A percentile compares a stretch with the other conserved stretches of the same genome.
Conservation (phyloP, 2,797 vertebrate genomes). For the Pantherophis vulpinus region DNA sequence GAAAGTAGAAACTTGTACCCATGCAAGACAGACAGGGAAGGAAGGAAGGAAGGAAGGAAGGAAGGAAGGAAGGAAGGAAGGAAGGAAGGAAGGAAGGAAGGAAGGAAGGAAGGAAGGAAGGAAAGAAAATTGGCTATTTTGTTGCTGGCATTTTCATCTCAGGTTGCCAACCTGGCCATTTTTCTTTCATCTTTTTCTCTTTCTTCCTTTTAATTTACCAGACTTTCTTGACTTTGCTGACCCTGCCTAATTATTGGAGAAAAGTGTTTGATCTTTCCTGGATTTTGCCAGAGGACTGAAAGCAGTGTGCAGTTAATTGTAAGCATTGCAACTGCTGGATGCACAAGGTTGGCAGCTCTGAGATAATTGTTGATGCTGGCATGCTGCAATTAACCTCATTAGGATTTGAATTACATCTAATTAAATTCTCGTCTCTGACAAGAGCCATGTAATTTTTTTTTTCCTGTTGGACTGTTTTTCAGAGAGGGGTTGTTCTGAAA, state of each 20-base stretch:
- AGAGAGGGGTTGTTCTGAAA: conserved; percentile 37
- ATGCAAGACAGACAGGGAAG: not conserved
- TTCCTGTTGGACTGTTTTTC: conserved; percentile 31
- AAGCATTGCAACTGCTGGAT: conserved; percentile 40
- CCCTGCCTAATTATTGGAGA: not conserved
- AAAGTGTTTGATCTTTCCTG: conserved; percentile 14
- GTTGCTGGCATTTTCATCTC: not conserved
- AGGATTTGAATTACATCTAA: conserved; percentile 61
- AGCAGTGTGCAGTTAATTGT: not conserved
- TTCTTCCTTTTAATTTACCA: not conserved
- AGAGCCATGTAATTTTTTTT: conserved; percentile 48
- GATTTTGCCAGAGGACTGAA: not conserved
- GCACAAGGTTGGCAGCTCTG: conserved; percentile 44
- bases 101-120: not conserved
- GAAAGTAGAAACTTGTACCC: not conserved
- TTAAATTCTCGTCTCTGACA: conserved; percentile 58
- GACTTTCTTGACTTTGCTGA: not conserved
- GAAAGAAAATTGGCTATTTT: not conserved
- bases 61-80: not conserved
- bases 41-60: not conserved
- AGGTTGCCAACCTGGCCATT: not conserved
- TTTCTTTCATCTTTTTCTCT: not conserved
- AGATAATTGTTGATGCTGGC: conserved; percentile 57
- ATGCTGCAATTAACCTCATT: conserved; percentile 57
- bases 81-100: not conserved